phyloP scores from a whole-genome alignment of 1,140 invertebrate genomes.

The Dufourea novaeangliae region DNA sequence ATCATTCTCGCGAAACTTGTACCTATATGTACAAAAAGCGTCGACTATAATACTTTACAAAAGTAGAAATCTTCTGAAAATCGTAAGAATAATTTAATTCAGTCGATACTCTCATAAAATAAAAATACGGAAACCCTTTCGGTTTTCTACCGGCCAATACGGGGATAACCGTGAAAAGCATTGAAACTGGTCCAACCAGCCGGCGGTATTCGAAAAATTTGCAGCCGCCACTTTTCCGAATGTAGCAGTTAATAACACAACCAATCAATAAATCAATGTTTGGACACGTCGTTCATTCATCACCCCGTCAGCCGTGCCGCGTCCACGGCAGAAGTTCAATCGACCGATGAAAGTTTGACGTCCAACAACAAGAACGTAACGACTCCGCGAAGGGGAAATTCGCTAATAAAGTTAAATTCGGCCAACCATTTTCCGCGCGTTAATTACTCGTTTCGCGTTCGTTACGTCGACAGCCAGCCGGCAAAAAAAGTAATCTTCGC shows the following conservation, averaged over 20 bases:
- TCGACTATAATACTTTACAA: no score
- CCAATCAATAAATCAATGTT: slow-evolving; percentile 23
- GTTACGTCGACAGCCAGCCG: not conserved
- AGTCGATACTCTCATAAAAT: no score
- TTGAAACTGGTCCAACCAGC: no score
- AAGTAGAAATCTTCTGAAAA: no score
- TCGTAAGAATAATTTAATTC: no score
- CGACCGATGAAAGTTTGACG: slow-evolving; percentile 21
- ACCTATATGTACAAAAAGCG: no score
- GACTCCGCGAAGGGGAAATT: not conserved
- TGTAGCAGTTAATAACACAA: slow-evolving; percentile 14
- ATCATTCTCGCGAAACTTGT: no score
- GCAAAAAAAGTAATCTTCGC: not conserved
- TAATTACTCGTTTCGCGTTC: slow-evolving; percentile 14
- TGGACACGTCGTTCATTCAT: slow-evolving; percentile 16
- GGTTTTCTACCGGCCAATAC: no score
- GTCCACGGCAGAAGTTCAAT: slow-evolving; percentile 6
- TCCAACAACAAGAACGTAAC: not conserved
- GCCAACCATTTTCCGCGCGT: not conserved
- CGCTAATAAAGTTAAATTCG: slow-evolving; percentile 22
- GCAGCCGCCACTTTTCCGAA: not conserved
- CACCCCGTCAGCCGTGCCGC: not conserved
- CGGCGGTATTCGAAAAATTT: not conserved
- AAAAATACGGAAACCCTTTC: no score
- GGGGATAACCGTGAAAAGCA: no score